Evolutionary conservation across 2,113 vertebrate species (phyloP).

Genomic region (Petaurus breviceps): DNA sequence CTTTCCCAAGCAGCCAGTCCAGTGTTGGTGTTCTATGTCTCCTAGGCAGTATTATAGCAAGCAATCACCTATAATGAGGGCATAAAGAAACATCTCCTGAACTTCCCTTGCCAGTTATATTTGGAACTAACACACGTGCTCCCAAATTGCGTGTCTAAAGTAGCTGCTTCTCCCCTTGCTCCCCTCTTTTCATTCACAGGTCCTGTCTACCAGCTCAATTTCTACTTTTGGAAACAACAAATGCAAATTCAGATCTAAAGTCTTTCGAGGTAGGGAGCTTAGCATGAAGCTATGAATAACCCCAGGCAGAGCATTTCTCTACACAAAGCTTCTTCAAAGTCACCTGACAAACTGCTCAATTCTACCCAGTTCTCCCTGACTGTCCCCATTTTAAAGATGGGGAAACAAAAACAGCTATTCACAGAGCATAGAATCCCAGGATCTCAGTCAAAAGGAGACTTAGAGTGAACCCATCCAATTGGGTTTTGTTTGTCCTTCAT

Average conservation of each 20-base stretch:
- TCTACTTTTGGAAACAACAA: neutral
- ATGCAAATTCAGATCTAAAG: neutral
- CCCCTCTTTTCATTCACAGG: neutral
- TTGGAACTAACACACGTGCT: neutral
- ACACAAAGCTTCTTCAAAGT: neutral
- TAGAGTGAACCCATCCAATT: neutral
- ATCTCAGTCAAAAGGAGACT: neutral
- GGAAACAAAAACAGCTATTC: neutral
- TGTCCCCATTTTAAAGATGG: neutral
- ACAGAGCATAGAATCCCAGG: neutral
- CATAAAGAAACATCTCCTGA: neutral
- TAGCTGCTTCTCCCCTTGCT: neutral
- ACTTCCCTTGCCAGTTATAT: neutral
- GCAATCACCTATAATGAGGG: neutral
- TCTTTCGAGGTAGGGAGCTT: neutral
- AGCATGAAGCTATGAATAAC: neutral
- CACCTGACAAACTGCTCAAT: neutral
- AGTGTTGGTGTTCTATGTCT: slow-evolving; percentile 59
- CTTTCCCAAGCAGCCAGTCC: neutral
- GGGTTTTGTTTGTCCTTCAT: too few species aligned
- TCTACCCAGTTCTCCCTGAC: neutral
- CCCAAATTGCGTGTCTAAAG: neutral
- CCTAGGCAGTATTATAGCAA: slow-evolving; percentile 31
- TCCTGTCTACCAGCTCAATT: neutral
- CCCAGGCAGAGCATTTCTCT: neutral